Evolutionary conservation across 2,888 invertebrate species (phyloP), one percentile per base, ranked within the genome.

Genomic region (Phrixothrix hirtus): DNA sequence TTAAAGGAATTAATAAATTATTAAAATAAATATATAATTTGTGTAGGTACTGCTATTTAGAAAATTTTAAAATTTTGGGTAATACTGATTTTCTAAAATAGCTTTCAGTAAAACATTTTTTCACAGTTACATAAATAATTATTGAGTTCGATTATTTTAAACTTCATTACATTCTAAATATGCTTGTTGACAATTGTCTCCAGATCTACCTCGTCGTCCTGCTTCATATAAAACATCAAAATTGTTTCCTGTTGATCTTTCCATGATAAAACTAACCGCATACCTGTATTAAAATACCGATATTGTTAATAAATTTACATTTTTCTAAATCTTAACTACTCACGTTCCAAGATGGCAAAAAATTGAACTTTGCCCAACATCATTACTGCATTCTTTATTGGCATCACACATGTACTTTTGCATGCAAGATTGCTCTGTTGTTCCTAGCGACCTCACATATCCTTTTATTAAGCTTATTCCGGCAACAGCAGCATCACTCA

Each of bases 321-420:
- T n/a, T n/a, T n/a, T n/a, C n/a, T n/a, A n/a, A n/a, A n/a, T n/a
- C n/a, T n/a, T n/a, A n/a, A n/a, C n/a, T n/a, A n/a, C 92, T 88
- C 78, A 94, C 93, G 91, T 90, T 86, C 92, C 93, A 66, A 94
- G 81, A 77, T 94, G 92, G 70, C 94, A 94, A 83, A 93, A 92
- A 65, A 94, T 86, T 67, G 90, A 89, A 79, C 87, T 81, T 77
- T 88, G 81, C 76, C 87, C 87, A 59, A 87, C 85, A 71, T 92
- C 92, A 38, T 84, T 81, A 16, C 89, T 83, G 75, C 94, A 95
- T 69, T 94, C 93, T 39, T 83, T 86, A 75, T 91, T 93, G 14
- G 94, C 94, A 66, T 94, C 92, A 71, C 95, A 95, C 62, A 95
- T 83, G 75, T 89, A 91, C 69, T 89, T 90, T 75, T 92, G 88